Base-by-base conservation (phyloP, 2,113 vertebrate species). In the Pterocles orientalis region DNA sequence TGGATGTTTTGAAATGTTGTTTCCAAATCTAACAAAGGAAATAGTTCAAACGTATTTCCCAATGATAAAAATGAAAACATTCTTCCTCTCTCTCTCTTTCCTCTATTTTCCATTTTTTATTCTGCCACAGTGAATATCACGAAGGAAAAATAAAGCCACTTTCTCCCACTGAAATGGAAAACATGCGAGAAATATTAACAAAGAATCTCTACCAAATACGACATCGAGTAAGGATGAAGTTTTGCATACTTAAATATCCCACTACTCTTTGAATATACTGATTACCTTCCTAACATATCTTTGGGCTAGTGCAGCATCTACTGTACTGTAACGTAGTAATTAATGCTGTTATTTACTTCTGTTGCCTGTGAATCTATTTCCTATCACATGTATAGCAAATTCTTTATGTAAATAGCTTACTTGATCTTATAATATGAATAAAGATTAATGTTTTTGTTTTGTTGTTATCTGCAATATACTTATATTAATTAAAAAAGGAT, bases 141-240 rank as follows among this genome's bases (percentile, higher is more conserved):
- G 98, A 94, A 73, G 96, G 97, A 85, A 97, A 99, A 97, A 96
- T 98, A 70, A 98, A 98, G 91, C 98, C 96, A 12, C 98, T 99
- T 84, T 94, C 98, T 53, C 96, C 99, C 69, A 92, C 93, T 33
- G 99, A 99, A 97, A 98, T 99, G 97, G 98, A 96, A 97, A 98
- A 98, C 94, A 99, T 99, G 98, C 97, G 99, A 54, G 98, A 99
- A 66, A 98, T 99, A 93, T 82, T 99, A 96, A 99, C 99, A 70
- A 99, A 99, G 97, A 99, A 99, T 97, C 99, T 99, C 98, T 99
- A 99, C 96, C 99, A 99, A 95, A 99, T 99, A 96, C 98, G 99
- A 39, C 98, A 99, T 84, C 96, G 98, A 97, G 99, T 99, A 96
- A 99, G 99, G 78, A 93, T 82, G 53, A 88, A 80, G 14, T 82